Percentiles rank a stretch among this genome's conserved stretches.
Evolutionary conservation across 2,797 vertebrate species (phyloP).

Genomic region (Carapus acus): DNA sequence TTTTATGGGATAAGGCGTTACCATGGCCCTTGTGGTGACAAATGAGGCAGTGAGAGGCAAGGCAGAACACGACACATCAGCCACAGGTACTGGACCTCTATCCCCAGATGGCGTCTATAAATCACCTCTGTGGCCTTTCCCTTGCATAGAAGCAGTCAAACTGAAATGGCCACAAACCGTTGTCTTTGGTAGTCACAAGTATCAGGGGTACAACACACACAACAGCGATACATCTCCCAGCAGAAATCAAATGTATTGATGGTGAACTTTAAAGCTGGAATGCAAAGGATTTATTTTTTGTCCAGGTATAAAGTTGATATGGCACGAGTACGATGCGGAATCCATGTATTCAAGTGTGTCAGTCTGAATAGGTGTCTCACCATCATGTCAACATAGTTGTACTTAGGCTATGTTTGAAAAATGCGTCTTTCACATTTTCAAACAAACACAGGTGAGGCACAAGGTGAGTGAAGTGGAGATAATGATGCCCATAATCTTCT

Average conservation of each 20-base stretch:
- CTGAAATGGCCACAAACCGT: constrained; percentile 46
- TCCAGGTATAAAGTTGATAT: too few species aligned
- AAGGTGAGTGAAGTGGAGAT: too few species aligned
- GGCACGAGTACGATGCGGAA: too few species aligned
- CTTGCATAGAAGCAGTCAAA: constrained; percentile 66
- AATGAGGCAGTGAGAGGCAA: constrained; percentile 74
- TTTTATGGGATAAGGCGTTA: constrained; percentile 61
- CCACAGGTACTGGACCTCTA: constrained; percentile 68
- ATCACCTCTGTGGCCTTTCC: constrained; percentile 67
- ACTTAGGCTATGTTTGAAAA: too few species aligned
- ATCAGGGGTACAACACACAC: not conserved
- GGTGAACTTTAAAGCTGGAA: not conserved
- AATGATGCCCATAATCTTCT: too few species aligned
- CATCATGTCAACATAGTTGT: too few species aligned
- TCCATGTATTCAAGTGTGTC: too few species aligned
- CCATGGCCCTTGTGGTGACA: constrained; percentile 68
- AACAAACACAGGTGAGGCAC: too few species aligned
- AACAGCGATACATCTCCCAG: not conserved
- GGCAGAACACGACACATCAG: constrained; percentile 55
- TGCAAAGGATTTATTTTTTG: too few species aligned
- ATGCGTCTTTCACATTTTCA: too few species aligned
- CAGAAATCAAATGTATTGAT: not conserved
- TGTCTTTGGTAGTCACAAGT: constrained; percentile 28
- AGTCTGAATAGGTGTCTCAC: too few species aligned
- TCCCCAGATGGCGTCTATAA: constrained; percentile 65